Evolutionary conservation across 1,140 invertebrate species (phyloP).

Genomic region (Aplysia californica): DNA sequence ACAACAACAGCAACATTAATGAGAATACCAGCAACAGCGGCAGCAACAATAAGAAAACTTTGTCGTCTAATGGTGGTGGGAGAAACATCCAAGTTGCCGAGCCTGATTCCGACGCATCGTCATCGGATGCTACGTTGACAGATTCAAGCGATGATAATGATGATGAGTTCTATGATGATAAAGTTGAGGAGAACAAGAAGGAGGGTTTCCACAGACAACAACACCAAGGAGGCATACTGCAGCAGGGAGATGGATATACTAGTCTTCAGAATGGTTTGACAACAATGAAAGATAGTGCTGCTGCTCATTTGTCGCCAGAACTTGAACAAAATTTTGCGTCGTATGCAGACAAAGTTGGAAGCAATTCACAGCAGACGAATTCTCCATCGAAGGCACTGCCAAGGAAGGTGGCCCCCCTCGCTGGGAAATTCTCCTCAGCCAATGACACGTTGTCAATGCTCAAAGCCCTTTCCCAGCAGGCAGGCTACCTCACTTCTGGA

Average conservation of each 20-base stretch:
- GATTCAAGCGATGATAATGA: conserved; percentile 29
- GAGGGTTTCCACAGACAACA: no score
- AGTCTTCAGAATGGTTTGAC: neutral
- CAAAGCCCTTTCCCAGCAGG: conserved; percentile 3
- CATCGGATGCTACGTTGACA: conserved; percentile 7
- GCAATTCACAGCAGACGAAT: neutral
- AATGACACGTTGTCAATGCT: conserved; percentile 22
- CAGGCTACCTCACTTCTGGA: neutral
- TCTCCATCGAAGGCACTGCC: conserved; percentile 24
- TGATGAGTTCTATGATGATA: no score
- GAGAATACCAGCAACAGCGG: no score
- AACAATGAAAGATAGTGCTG: no score
- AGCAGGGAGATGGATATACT: conserved; percentile 14
- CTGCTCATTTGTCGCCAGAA: neutral
- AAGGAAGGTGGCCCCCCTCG: conserved; percentile 23
- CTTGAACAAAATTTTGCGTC: no score
- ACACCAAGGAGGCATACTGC: no score
- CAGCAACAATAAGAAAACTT: neutral
- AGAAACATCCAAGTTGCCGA: no score
- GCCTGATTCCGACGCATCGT: neutral
- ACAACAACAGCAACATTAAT: no score
- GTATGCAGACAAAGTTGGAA: no score
- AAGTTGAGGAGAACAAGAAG: no score
- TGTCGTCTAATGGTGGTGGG: no score
- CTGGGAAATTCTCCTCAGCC: conserved; percentile 3